Evolutionary conservation across 2,797 vertebrate species (phyloP), one percentile per base, ranked within the genome.

Genomic region (Gallinago nigripennis): DNA sequence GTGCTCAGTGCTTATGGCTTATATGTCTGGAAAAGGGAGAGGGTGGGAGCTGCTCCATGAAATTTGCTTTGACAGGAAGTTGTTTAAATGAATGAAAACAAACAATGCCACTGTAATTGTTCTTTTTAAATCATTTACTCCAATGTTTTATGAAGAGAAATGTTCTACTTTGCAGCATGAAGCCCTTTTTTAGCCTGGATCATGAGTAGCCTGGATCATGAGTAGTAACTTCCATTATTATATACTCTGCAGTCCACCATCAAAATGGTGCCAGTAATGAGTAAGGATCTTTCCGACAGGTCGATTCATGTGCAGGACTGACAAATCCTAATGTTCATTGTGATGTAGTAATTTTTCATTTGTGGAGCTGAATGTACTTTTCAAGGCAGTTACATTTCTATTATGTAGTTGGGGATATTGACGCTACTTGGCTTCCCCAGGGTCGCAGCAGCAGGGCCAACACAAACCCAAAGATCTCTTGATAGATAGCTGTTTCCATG

Each of bases 1-100:
- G 41, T 50, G n/a, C 66, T 68, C 13, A 2, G 18, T 84, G 57
- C 82, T 85, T 76, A 46, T 21, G 37, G 54, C 31, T 57, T 57
- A 3, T 8, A 5, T 27, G 31, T 68, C 50, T 90, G 54, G 30
- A 85, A 51, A 54, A 85, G 37, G 19, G 27, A 56, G 66, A 41
- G 45, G 54, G 39, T 43, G 82, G 27, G 39, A 75, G 19, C 63
- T 50, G 16, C 28, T 76, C 56, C 10, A 3, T 57, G 53, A 46
- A 46, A 57, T 61, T 27, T 57, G 1, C 31, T 54, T 39, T 0
- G 0, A 48, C 1, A 1, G 37, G 82, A 82, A 68, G 21, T 57
- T 58, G 46, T 39, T 94, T 78, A 64, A 73, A 45, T 75, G 18
- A 13, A n/a, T n/a, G 12, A 79, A 46, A 85, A 60, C 23, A 48